Evolutionary conservation across 1,140 invertebrate genomes (phyloP), one percentile per base, ranked within the genome.

Genomic region (Drosophila sp.): DNA sequence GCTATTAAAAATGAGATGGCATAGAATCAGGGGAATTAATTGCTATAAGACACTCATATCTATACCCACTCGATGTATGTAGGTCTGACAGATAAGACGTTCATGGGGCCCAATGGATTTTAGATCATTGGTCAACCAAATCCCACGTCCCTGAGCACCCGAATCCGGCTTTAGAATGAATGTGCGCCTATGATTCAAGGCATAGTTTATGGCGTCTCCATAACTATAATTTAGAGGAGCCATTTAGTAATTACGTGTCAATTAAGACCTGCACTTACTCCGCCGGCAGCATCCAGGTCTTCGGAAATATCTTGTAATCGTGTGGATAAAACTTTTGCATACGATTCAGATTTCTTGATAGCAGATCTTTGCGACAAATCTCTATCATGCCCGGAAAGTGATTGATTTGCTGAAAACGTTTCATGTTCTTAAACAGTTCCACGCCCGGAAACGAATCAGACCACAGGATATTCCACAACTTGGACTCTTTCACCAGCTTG

Each of bases 351-450:
- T 98, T 98, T 63, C 96, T 92, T 5, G 97, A 96, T 5, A 98
- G 92, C 50, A 97, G 92, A 93, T 98, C 97, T 92, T 98, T 98
- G 73, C 94, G 94, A 92, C 97, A 98, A 72, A 98, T 97, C 92
- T 98, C 97, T 67, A 95, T 93, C 97, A 98, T 98, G 30, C 97
- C 97, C n/a, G 97, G 97, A 91, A 97, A 98, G 92, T 98, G 97
- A 90, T 98, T 98, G 25, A 98, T 96, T 92, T 96, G 96, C 93
- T 98, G 95, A 91, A 96, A 98, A 66, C 96, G 94, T 91, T 97
- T 97, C 96, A 98, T 97, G 69, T 97, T 96, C 92, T 97, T 97
- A 3, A 96, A 96, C 60, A 96, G 92, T 79, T 98, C 97, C 1
- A 97, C 93, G 17, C 96, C 95, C 6, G 98, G 95, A 66, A 96